Evolutionary conservation across 2,888 invertebrate genomes (phyloP).

Genomic region (Hofmannophila pseudospretella): DNA sequence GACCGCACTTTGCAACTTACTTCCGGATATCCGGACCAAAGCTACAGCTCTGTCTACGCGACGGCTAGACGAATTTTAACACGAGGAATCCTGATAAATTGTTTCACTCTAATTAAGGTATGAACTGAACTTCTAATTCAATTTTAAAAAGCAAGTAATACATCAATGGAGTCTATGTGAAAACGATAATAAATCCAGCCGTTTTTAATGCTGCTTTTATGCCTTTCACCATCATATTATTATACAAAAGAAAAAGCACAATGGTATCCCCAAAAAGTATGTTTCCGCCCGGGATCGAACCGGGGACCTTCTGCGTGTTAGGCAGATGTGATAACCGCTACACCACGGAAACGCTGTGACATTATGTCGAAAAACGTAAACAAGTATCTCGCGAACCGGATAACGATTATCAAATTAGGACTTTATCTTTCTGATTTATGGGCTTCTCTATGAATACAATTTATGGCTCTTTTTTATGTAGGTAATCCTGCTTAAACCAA

Average conservation of each 20-base stretch:
- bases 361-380: background rate
- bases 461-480: background rate
- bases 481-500: no score
- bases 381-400: no score
- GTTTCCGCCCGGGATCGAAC: slow-evolving; percentile 93
- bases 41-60: background rate
- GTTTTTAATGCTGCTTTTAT: no score
- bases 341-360: slow-evolving; percentile 84
- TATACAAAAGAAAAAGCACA: background rate
- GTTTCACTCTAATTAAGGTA: no score
- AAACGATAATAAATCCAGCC: no score
- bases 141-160: no score
- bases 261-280: slow-evolving; percentile 29
- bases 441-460: background rate
- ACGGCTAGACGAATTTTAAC: background rate
- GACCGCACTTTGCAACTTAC: background rate
- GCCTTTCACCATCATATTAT: no score
- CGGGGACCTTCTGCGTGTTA: slow-evolving; percentile 95
- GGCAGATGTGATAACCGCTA: slow-evolving; percentile 95
- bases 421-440: no score
- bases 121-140: no score
- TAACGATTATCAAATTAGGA: no score
- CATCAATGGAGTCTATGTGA: no score
- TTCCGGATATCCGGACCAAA: background rate
- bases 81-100: no score